Evolutionary conservation across 2,888 invertebrate genomes (phyloP), one percentile per base, ranked within the genome.

Genomic region (Sminthurides aquaticus): DNA sequence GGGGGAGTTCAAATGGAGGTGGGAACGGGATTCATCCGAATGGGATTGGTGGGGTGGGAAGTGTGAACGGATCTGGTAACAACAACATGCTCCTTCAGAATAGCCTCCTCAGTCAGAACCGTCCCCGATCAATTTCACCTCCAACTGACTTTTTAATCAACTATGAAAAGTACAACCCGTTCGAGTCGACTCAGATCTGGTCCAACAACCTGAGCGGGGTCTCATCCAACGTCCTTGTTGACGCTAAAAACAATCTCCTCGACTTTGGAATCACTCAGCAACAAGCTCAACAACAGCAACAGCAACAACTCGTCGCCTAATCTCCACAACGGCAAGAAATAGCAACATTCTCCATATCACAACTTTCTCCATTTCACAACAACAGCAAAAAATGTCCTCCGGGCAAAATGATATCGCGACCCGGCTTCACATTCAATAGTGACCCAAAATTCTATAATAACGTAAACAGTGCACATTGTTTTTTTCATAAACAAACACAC

Each of bases 141-240:
- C 64, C 64, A 11, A 48, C 57, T 24, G 64, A 64, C 49, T 64
- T 64, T 55, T 57, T 64, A 56, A 64, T 64, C 24, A 64, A 58
- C 26, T 64, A 64, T 43, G 64, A 64, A 59, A 64, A 64, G 54
- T 64, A 64, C 64, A 64, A 64, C 57, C 64, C 64, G n/a, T 64
- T 64, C 43, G 64, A 64, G 55, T 64, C 64, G 27, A 57, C 63
- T 49, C 63, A 63, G 63, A 63, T 63, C 58, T 64, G 64, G 64
- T 64, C 64, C 49, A 64, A 64, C 29, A 64, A 64, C 52, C 15
- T 62, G 55, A 62, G 58, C 26, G 64, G 58, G 15, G 59, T 64
- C 28, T 54, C 62, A 24, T 62, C 62, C 49, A 59, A 52, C 29
- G 58, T 52, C 22, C 59, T 64, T 58, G 49, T 60, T 54, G 64